Evolutionary conservation across 2,797 vertebrate genomes (phyloP), one percentile per base, ranked within the genome.

Genomic region (Diplodus puntazzo): DNA sequence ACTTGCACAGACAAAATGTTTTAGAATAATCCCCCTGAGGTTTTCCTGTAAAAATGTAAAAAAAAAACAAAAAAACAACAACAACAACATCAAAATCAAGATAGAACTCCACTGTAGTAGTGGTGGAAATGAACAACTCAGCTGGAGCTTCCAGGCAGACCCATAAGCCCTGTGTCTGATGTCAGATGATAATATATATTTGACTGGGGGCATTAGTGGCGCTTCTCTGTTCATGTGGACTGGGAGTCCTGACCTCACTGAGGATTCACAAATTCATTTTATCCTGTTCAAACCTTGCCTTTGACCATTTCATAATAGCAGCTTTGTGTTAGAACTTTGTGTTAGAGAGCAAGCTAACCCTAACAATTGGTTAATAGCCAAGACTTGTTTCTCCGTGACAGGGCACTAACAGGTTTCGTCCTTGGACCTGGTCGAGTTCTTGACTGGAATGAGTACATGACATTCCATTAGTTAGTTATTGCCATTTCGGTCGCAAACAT

Each of bases 101-200:
- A 57, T 63, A 55, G 54, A 55, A 58, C 23, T 49, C 21, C 12
- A 5, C 20, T 39, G 50, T 57, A 10, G 18, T 21, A 20, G 34
- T 18, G 5, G 18, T 25, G 17, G 17, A 74, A 63, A 50, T 43
- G 20, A 73, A 68, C 30, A 73, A 50, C 42, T 73, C 27, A 49
- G 48, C 25, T 1, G 7, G 5, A 50, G 49, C 23, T 62, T 55
- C 27, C 57, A 73, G 49, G 21, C 0, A 49, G 57, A 55, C 27
- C 46, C 63, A 43, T 27, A 34, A 65, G 54, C 46, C 45, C 46
- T 45, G 45, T 25, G n/a, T 73, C 57, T 67, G 57, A 79, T 49
- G 62, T 79, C 57, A 68, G 64, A 68, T 62, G 23, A 68, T 62
- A 30, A 73, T 62, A 50, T 10, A 68, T 73, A 45, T 64, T 61